Percentiles rank a stretch among this genome's conserved stretches.
phyloP scores from a whole-genome alignment of 2,113 vertebrate species.

The Thunnus thynnus region DNA sequence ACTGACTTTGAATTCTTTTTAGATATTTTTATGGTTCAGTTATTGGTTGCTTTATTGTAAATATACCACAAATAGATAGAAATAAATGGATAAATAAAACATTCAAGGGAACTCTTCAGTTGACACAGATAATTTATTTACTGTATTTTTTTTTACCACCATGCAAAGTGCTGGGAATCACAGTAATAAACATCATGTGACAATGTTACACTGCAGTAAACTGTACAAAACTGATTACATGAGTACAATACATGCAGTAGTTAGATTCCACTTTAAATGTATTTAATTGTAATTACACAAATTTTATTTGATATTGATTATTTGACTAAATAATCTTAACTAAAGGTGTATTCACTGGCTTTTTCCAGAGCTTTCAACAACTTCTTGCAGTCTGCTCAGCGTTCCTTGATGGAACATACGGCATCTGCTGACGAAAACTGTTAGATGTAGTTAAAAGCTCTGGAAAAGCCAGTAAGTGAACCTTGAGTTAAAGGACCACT shows the following conservation, averaged over 20 bases:
- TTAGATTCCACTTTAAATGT: too few relatives aligned
- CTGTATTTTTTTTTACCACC: neutral
- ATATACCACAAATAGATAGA: slow-evolving; percentile 26
- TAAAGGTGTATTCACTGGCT: neutral
- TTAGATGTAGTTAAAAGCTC: neutral
- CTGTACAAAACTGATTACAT: too few relatives aligned
- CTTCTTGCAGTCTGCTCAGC: neutral
- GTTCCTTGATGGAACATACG: neutral
- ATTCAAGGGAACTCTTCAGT: neutral
- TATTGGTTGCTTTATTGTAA: slow-evolving; percentile 14
- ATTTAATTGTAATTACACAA: too few relatives aligned
- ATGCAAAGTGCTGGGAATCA: neutral
- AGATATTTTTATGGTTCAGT: neutral
- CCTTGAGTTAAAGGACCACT: neutral
- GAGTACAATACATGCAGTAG: too few relatives aligned
- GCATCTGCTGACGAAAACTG: neutral
- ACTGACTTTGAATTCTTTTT: slow-evolving; percentile 46
- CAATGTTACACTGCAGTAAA: too few relatives aligned
- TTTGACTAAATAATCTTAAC: neutral
- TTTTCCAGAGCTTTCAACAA: neutral
- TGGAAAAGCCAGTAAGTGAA: neutral
- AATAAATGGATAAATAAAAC: slow-evolving; percentile 10
- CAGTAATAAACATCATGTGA: too few relatives aligned
- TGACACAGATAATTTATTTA: neutral
- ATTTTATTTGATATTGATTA: too few relatives aligned